Base-by-base conservation (phyloP, 2,888 invertebrate species). In the Opisthograptis luteolata region DNA sequence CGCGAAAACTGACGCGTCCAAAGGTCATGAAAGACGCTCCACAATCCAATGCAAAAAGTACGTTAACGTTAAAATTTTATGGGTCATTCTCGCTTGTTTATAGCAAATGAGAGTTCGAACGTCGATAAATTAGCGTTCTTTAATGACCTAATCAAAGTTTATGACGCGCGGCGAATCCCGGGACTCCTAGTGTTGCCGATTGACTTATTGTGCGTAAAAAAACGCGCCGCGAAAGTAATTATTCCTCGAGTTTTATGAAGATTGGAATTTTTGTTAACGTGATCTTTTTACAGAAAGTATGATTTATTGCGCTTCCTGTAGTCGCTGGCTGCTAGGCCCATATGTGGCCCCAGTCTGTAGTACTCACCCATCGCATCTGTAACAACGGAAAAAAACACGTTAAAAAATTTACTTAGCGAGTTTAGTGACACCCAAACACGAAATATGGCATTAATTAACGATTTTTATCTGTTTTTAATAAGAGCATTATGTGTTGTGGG, bases 341-440 rank as follows among this genome's bases (percentile, higher is more conserved):
- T 51, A 35, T 60, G 62, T 31, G 46, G 15, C 3, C 12, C 3
- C 2, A 12, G 9, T 20, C 12, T 22, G 3, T 53, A n/a, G 47
- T 86, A 93, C 94, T 95, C 93, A 95, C 95, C 95, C 93, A 95
- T 94, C 85, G 94, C 94, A 92, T 95, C 95, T 95, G 95, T 79
- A 95, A 95, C 94, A 94, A 92, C 92, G 80, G 77, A 82, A 73
- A 83, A 73, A 63, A 61, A 44, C 47, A 40, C 47, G 61, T 55
- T 62, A 70, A 68, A 65, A n/a, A 72, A 32, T 13, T 2, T 30
- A 2, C 8, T 12, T 14, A 20, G 5, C 5, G 5, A 10, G 7
- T 27, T 25, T 28, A 22, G 14, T 41, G 30, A 31, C 44, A 30
- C 5, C 40, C 2, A 2, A 24, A 37, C 10, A 10, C 4, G 40